phyloP scores from a whole-genome alignment of 2,113 vertebrate species.

The Halcyon senegalensis region DNA sequence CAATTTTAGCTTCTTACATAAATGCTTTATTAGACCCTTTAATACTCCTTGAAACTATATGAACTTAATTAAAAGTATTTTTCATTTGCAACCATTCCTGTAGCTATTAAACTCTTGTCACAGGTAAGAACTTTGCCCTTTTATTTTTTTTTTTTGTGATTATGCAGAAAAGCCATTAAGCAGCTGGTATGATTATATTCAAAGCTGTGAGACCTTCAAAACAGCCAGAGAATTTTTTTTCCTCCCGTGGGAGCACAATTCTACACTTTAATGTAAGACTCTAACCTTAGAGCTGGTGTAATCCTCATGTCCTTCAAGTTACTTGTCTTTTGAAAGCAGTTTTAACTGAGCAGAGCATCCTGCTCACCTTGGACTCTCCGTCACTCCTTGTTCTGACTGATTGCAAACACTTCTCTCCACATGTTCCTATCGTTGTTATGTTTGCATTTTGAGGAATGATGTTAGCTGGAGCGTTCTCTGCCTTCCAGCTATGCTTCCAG shows the following conservation, averaged over 20 bases:
- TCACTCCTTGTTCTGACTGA: neutral
- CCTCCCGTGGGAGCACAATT: neutral
- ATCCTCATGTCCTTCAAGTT: neutral
- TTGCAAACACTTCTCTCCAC: neutral
- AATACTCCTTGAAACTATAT: neutral
- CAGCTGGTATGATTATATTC: neutral
- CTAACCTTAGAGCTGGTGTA: neutral
- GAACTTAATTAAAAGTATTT: neutral
- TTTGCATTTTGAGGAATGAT: neutral
- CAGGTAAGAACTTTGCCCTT: neutral
- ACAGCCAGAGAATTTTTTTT: neutral
- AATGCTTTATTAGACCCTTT: neutral
- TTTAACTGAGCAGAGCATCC: neutral
- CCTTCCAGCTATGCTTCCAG: neutral
- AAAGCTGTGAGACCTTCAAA: neutral
- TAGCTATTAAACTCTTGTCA: neutral
- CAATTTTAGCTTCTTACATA: neutral
- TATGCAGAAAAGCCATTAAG: neutral
- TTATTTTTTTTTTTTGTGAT: neutral
- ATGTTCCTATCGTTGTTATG: neutral
- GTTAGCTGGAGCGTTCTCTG: neutral
- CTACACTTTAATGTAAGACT: neutral
- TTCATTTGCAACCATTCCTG: neutral
- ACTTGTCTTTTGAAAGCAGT: neutral
- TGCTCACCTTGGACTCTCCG: neutral